Base-by-base conservation (phyloP, 1,140 invertebrate species). In the Orchesella cincta region DNA sequence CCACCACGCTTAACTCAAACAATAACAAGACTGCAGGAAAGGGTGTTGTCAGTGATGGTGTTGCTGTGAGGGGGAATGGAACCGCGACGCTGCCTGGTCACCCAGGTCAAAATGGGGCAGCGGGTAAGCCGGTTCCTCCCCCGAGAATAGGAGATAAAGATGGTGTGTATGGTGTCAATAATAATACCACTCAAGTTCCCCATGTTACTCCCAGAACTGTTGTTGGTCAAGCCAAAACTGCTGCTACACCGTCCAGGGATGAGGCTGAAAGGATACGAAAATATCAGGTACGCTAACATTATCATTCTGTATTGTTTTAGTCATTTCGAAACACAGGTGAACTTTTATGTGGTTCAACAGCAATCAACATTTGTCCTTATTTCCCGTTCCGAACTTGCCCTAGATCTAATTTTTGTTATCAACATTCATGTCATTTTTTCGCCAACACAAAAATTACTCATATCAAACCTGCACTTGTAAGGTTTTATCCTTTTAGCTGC, bases 191-290 rank as follows among this genome's bases (percentile, higher is more conserved):
- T 23, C 78, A 79, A 76, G 90, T 92, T 16, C 91, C 89, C 74
- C 92, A 90, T 84, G 89, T 89, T 82, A 92, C 89, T 14, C 83
- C 88, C 46, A 85, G 86, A 80, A 82, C 81, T 5, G 72, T 76
- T 51, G 62, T 78, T 46, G 77, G 77, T 78, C 80, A 77, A 73
- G 74, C 72, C 62, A 76, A 77, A 46, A 67, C 75, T 28, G 29
- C 54, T 54, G 35, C 83, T 84, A 0, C 79, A 67, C 92, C 91
- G 28, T 93, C 92, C 72, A 88, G 91, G 80, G 93, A 96, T 81
- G 93, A 97, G 85, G 87, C 96, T 83, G 92, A 95, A 82, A 93
- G 93, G 84, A 95, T 97, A 84, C 91, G 91, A 82, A 95, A 95
- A 85, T 95, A 93, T 86, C 92, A 95, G 90, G 93, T 95, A 81